These are phyloP conservation scores for Gavialis gangeticus DNA, from an alignment of 2,113 vertebrate genomes.

Conservation along the genomic window DNA sequence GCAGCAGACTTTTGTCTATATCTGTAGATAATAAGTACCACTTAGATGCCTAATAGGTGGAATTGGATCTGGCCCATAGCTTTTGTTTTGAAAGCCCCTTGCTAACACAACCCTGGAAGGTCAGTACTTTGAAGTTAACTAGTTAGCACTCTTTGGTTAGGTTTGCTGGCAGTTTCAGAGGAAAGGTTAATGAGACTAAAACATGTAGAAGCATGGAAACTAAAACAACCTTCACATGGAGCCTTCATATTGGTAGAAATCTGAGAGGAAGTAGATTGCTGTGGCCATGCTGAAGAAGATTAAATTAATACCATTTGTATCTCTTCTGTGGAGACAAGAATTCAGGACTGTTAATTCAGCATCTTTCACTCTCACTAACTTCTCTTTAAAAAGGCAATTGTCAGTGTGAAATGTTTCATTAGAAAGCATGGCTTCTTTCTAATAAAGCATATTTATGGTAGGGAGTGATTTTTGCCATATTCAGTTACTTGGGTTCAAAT, in stretches of 20 bases:
- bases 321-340: background rate
- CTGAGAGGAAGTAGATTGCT: background rate
- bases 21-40: too few species aligned
- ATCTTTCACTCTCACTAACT: background rate
- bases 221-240: background rate
- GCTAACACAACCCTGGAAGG: background rate
- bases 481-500: background rate
- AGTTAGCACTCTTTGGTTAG: constrained; percentile 11
- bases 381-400: background rate
- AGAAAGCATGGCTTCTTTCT: background rate
- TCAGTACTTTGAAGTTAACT: background rate
- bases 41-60: too few species aligned
- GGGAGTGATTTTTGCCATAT: background rate
- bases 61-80: background rate
- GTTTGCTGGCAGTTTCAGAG: constrained; percentile 22
- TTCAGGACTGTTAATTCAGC: background rate
- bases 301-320: background rate
- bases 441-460: background rate
- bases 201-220: background rate
- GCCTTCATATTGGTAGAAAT: background rate
- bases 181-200: constrained; percentile 18
- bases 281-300: background rate
- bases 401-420: background rate
- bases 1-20: too few species aligned
- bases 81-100: constrained; percentile 24